A percentile compares a stretch with the other conserved stretches of the same genome.
Conservation (phyloP, 2,113 vertebrate genomes). For the Nibea coibor region DNA sequence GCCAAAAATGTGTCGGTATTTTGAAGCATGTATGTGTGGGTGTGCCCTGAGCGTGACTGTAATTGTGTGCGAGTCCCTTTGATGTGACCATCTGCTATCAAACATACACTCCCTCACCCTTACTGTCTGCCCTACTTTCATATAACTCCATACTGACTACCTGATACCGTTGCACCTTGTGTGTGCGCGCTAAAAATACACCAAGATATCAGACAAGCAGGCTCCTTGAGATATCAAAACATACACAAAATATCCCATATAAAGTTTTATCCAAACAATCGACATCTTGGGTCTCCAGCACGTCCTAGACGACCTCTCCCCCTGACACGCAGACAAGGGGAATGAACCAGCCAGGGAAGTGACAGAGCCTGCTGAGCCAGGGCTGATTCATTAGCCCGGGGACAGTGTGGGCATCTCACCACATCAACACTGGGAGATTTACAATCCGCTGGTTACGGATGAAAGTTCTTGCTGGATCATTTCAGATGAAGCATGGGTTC, state of each 20-base stretch:
- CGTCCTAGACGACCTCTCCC: background rate
- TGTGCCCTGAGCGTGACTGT: slow-evolving; percentile 47
- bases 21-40: slow-evolving; percentile 62
- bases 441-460: slow-evolving; percentile 9
- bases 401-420: slow-evolving; percentile 49
- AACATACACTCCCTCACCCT: slow-evolving; percentile 32
- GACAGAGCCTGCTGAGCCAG: slow-evolving; percentile 54
- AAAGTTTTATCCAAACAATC: slow-evolving; percentile 10
- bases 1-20: slow-evolving; percentile 66
- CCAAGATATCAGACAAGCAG: background rate
- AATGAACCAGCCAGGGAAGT: slow-evolving; percentile 44
- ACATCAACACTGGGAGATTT: slow-evolving; percentile 54
- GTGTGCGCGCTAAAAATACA: background rate
- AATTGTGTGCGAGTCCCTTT: slow-evolving; percentile 69
- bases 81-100: slow-evolving; percentile 69
- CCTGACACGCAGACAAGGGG: slow-evolving; percentile 34
- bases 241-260: slow-evolving; percentile 5
- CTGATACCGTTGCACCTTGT: background rate
- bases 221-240: slow-evolving; percentile 23
- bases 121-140: slow-evolving; percentile 36
- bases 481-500: slow-evolving; percentile 21
- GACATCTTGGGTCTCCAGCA: slow-evolving; percentile 1
- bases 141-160: background rate
- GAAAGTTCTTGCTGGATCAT: slow-evolving; percentile 13
- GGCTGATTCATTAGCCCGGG: slow-evolving; percentile 60